Conservation (phyloP, 1,140 invertebrate species). For the Paraescarpia echinospica region DNA sequence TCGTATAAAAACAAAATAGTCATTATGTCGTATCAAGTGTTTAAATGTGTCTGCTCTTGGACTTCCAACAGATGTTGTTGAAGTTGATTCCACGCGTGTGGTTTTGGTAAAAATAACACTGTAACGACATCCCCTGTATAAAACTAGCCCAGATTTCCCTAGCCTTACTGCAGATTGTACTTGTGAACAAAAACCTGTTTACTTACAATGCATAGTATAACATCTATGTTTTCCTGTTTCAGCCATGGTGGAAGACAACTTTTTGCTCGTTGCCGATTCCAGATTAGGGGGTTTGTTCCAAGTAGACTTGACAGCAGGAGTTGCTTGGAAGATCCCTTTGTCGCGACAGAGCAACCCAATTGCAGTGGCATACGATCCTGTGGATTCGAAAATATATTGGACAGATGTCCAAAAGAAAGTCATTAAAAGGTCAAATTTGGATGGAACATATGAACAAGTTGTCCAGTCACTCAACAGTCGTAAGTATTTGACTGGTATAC, state of each 20-base stretch:
- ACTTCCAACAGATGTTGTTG: too few species aligned
- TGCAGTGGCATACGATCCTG: slow-evolving; percentile 34
- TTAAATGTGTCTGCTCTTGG: too few species aligned
- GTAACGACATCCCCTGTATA: too few species aligned
- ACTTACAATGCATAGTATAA: too few species aligned
- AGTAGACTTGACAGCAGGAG: slow-evolving; percentile 36
- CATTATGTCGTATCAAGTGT: too few species aligned
- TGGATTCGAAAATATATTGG: slow-evolving; percentile 31
- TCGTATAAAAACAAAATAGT: too few species aligned
- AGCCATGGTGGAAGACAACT: slow-evolving; percentile 28
- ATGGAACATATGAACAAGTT: slow-evolving; percentile 28
- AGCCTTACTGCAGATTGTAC: too few species aligned
- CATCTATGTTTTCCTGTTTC: not conserved
- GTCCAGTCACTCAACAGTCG: slow-evolving; percentile 27
- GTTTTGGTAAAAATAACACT: too few species aligned
- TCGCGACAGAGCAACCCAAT: slow-evolving; percentile 32
- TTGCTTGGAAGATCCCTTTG: slow-evolving; percentile 35
- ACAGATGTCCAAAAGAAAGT: slow-evolving; percentile 17
- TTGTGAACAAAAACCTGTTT: too few species aligned
- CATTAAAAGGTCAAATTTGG: slow-evolving; percentile 33
- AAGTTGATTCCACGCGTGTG: too few species aligned
- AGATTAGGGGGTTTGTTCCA: slow-evolving; percentile 33
- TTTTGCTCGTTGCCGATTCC: slow-evolving; percentile 36
- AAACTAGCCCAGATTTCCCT: too few species aligned
- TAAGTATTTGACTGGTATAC: slow-evolving; percentile 9